These are phyloP conservation scores for Megaustenia siamemsis DNA, from an alignment of 2,888 invertebrate species.

Conservation along the genomic window DNA sequence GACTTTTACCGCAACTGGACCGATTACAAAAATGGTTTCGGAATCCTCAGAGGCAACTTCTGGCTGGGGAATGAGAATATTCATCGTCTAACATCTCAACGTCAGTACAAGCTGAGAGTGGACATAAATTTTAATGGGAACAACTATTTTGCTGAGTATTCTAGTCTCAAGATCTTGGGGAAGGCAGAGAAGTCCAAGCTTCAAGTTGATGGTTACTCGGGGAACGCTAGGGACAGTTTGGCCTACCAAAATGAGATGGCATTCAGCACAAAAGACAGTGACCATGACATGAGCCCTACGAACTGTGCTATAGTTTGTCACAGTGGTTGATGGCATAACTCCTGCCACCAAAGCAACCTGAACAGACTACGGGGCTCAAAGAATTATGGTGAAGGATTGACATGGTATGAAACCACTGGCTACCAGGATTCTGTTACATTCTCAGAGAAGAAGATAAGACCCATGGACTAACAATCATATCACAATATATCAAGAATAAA, in stretches of 20 bases:
- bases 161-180: slow-evolving; percentile 61
- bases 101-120: slow-evolving; percentile 37
- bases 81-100: slow-evolving; percentile 1
- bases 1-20: slow-evolving; percentile 39
- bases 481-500: no score
- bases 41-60: slow-evolving; percentile 13
- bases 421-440: not conserved
- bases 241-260: slow-evolving; percentile 62
- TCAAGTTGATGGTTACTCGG: slow-evolving; percentile 68
- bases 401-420: not conserved
- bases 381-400: not conserved
- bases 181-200: slow-evolving; percentile 70
- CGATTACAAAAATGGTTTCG: slow-evolving; percentile 37
- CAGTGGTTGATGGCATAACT: not conserved
- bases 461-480: no score
- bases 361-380: not conserved
- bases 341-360: not conserved
- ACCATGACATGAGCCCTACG: not conserved
- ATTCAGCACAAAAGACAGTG: not conserved
- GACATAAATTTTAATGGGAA: slow-evolving; percentile 3
- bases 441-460: not conserved
- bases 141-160: not conserved
- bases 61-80: slow-evolving; percentile 43
- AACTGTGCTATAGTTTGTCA: not conserved
- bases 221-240: slow-evolving; percentile 76